Conservation (phyloP, 2,113 vertebrate genomes). For the Rhinolophus ferrumequinum region DNA sequence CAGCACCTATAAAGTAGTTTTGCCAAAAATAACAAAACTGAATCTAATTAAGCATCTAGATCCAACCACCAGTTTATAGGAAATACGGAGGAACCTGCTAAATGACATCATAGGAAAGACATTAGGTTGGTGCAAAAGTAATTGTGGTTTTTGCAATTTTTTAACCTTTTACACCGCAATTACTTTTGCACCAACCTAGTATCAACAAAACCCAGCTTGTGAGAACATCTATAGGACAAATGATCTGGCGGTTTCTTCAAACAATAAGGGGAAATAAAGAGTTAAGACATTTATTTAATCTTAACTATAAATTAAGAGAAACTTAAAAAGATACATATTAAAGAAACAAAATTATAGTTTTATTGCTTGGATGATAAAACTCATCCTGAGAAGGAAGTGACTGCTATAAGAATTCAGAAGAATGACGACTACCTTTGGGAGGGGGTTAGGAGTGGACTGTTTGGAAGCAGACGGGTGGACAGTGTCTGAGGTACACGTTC, state of each 20-base stretch:
- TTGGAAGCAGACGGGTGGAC: not conserved
- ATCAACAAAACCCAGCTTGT: not conserved
- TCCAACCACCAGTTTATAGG: not conserved
- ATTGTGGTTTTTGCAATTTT: too few relatives aligned
- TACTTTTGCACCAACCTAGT: too few relatives aligned
- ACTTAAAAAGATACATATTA: not conserved
- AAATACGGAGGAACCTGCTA: not conserved
- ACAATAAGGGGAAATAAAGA: not conserved
- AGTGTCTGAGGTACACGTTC: not conserved
- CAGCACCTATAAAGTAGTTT: not conserved
- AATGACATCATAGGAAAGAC: not conserved
- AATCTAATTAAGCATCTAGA: conserved; percentile 9
- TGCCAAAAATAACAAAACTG: not conserved
- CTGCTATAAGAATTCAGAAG: not conserved
- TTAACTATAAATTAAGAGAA: not conserved
- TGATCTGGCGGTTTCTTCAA: not conserved
- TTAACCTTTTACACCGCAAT: too few relatives aligned
- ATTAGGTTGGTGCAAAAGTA: too few relatives aligned
- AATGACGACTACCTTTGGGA: not conserved
- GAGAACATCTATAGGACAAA: not conserved
- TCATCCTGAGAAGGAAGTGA: not conserved
- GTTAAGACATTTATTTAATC: not conserved
- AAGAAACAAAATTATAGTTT: not conserved
- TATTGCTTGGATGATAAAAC: conserved; percentile 10
- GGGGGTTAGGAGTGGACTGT: not conserved